phyloP scores from a whole-genome alignment of 2,113 vertebrate genomes.

The Excalfactoria chinensis region DNA sequence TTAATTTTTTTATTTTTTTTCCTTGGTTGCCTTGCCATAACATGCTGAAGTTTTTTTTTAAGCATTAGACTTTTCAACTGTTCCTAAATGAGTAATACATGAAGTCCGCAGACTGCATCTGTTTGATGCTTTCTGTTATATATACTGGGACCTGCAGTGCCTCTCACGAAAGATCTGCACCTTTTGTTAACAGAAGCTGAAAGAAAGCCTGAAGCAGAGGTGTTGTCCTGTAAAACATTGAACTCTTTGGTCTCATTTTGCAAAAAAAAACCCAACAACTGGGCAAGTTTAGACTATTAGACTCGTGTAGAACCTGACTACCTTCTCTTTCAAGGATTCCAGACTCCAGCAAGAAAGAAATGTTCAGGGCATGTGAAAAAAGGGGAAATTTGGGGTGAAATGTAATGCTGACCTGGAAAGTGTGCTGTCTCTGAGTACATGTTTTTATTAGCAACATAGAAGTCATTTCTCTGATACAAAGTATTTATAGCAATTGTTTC shows the following conservation, averaged over 20 bases:
- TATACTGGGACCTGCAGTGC: background rate
- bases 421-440: background rate
- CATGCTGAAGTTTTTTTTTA: slow-evolving; percentile 16
- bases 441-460: background rate
- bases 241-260: background rate
- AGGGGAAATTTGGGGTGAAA: background rate
- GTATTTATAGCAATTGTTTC: background rate
- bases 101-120: background rate
- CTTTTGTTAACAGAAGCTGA: slow-evolving; percentile 18
- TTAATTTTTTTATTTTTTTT: background rate
- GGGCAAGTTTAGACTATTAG: background rate
- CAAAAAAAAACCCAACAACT: background rate
- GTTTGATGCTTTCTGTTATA: background rate
- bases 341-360: background rate
- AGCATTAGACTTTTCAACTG: background rate
- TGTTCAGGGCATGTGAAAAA: background rate
- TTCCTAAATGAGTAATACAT: background rate
- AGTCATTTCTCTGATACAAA: background rate
- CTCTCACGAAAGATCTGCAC: background rate
- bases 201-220: slow-evolving; percentile 2
- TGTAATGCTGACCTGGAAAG: background rate
- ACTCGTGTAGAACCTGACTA: background rate
- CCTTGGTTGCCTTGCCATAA: background rate
- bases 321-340: background rate
- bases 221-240: background rate